phyloP scores from a whole-genome alignment of 2,113 vertebrate genomes.

The Heterochromis multidens region DNA sequence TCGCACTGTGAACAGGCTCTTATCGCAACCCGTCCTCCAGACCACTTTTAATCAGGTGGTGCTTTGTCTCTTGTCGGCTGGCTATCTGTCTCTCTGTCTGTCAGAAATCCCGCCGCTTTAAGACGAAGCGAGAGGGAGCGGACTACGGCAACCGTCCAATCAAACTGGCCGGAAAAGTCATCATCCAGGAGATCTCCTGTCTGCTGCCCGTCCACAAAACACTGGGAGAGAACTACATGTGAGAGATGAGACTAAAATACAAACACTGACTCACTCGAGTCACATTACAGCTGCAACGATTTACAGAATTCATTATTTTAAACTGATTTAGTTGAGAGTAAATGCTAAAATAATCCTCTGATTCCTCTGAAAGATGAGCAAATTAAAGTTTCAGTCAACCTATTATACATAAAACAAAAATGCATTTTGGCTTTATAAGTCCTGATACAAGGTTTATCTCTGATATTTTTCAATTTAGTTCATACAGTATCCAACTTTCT shows the following conservation, averaged over 20 bases:
- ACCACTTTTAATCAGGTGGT: slow-evolving; percentile 60
- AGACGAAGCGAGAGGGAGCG: slow-evolving; percentile 87
- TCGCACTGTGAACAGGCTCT: slow-evolving; percentile 34
- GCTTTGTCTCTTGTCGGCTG: slow-evolving; percentile 17
- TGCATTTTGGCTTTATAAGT: not conserved
- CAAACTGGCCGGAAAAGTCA: slow-evolving; percentile 95
- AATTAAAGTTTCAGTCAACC: too few relatives aligned
- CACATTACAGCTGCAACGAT: not conserved
- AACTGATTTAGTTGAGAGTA: fast-evolving
- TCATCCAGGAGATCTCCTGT: slow-evolving; percentile 94
- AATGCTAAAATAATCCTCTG: not conserved
- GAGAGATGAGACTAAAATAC: slow-evolving; percentile 8
- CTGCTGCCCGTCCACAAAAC: slow-evolving; percentile 92
- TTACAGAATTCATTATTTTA: not conserved
- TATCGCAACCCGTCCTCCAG: not conserved
- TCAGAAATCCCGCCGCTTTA: slow-evolving; percentile 96
- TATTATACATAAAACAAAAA: not conserved
- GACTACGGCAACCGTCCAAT: slow-evolving; percentile 86
- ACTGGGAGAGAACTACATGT: slow-evolving; percentile 94
- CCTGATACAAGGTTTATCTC: too few relatives aligned
- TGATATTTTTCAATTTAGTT: too few relatives aligned
- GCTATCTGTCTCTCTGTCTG: not conserved
- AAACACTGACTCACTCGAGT: not conserved
- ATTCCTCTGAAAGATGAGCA: not conserved
- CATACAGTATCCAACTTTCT: too few relatives aligned